Percentiles rank a stretch among this genome's conserved stretches.
Conservation (phyloP, 1,140 invertebrate genomes). For the Heliothis subflexa region DNA sequence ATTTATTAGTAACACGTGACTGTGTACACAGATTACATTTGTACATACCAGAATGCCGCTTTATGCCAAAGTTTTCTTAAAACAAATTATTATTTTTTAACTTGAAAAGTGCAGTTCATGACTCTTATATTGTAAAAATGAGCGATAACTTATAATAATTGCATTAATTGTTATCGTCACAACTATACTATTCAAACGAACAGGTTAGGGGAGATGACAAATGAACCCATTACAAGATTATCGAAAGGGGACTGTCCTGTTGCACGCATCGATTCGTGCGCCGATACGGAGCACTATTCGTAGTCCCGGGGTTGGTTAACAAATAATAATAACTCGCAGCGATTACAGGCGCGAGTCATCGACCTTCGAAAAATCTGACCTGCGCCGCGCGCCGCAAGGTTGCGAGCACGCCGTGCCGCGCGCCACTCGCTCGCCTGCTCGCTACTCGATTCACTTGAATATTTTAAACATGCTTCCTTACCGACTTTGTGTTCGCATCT, state of each 20-base stretch:
- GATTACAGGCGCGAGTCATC: conserved; percentile 80
- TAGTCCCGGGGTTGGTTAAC: conserved; percentile 61
- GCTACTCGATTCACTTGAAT: conserved; percentile 53
- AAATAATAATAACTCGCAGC: conserved; percentile 80
- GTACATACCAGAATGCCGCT: not conserved
- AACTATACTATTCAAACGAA: not conserved
- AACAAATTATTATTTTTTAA: too few relatives aligned
- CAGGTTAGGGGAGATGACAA: conserved; percentile 36
- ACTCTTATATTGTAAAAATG: not conserved
- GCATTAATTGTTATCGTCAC: not conserved
- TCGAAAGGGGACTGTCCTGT: conserved; percentile 16
- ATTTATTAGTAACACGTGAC: conserved; percentile 7
- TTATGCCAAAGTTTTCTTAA: not conserved
- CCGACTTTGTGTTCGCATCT: conserved; percentile 3
- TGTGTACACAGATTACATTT: too few relatives aligned
- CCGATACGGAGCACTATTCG: conserved; percentile 28
- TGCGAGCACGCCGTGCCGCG: conserved; percentile 58
- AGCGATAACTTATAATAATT: not conserved
- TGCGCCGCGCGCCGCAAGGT: conserved; percentile 78
- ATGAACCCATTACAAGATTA: conserved; percentile 19
- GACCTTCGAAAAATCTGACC: conserved; percentile 85
- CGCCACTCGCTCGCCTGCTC: conserved; percentile 46
- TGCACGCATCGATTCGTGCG: conserved; percentile 29
- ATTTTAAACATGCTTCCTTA: conserved; percentile 47
- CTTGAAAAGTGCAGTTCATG: too few relatives aligned